Evolutionary conservation across 53 echinoderm and acorn worm genomes (phyloP).

Genomic region (Pentamera pediparva): DNA sequence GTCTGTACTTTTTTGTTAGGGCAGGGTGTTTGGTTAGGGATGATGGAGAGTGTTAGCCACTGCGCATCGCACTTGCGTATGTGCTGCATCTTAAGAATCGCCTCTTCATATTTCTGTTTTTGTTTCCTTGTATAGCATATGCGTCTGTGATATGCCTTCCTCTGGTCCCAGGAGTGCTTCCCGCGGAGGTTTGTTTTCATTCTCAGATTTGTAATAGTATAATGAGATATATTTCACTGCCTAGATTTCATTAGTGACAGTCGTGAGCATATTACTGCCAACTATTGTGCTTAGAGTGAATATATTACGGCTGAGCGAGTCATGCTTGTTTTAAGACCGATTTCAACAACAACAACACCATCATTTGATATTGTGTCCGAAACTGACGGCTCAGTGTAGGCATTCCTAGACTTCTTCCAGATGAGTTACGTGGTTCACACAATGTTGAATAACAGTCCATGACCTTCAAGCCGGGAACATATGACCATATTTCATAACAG

Average conservation of each 20-base stretch:
- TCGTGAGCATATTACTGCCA: neutral
- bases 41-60: neutral
- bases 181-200: neutral
- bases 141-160: conserved; percentile 15
- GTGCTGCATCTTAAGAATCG: conserved; percentile 5
- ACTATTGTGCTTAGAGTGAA: conserved; percentile 15
- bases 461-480: neutral
- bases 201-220: neutral
- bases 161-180: neutral
- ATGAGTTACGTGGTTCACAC: neutral
- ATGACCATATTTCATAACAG: neutral
- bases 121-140: conserved; percentile 1
- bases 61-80: neutral
- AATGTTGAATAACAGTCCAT: conserved; percentile 6
- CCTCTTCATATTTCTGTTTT: conserved; percentile 5
- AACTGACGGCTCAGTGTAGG: conserved; percentile 2
- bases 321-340: conserved; percentile 10
- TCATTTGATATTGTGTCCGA: neutral
- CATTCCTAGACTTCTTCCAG: neutral
- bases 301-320: conserved; percentile 1
- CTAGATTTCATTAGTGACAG: neutral
- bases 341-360: neutral
- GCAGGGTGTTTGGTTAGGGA: neutral
- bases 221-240: conserved; percentile 1
- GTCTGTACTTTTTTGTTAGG: neutral